Evolutionary conservation across 2,113 vertebrate species (phyloP), one percentile per base, ranked within the genome.

Genomic region (Oreotrochilus melanogaster): DNA sequence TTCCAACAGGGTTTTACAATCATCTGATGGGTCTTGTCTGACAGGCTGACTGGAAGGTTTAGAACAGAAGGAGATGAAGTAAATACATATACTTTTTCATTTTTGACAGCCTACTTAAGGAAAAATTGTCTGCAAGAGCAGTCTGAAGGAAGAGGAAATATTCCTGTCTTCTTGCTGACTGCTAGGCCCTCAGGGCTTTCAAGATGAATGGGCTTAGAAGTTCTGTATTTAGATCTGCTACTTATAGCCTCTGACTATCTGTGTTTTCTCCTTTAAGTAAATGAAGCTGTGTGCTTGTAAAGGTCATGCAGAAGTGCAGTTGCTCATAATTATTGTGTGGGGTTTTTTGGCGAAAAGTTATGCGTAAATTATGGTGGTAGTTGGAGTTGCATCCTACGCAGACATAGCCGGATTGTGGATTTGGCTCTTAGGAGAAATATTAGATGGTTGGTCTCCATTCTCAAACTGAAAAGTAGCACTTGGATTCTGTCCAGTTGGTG

Each of bases 91-190:
- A 64, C 15, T 18, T 89, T 67, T 62, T 80, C 17, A 24, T 74
- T 91, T 96, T 87, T 74, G 16, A 56, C 61, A 87, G 24, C 23
- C n/a, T 85, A 13, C 43, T 84, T 85, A 71, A 61, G 45, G 35
- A 80, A 37, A 83, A 86, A 42, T 58, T 85, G 50, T 75, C 61
- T 78, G 25, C 61, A 89, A 71, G 35, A 81, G 16, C 24, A 78
- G 33, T 67, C 39, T 84, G 51, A 91, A 83, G 37, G 30, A 84
- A 91, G 28, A 78, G 7, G 48, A 91, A 91, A 81, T 64, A 30
- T 71, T 89, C 39, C 33, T 81, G 11, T 78, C 62, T 80, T 84
- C 33, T 84, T 92, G 33, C 33, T 81, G 43, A n/a, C 39, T 78
- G 31, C 30, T 64, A 18, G 14, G 39, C 21, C n/a, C 47, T 74